phyloP scores from a whole-genome alignment of 2,888 invertebrate genomes.

The Athalia cordata region DNA sequence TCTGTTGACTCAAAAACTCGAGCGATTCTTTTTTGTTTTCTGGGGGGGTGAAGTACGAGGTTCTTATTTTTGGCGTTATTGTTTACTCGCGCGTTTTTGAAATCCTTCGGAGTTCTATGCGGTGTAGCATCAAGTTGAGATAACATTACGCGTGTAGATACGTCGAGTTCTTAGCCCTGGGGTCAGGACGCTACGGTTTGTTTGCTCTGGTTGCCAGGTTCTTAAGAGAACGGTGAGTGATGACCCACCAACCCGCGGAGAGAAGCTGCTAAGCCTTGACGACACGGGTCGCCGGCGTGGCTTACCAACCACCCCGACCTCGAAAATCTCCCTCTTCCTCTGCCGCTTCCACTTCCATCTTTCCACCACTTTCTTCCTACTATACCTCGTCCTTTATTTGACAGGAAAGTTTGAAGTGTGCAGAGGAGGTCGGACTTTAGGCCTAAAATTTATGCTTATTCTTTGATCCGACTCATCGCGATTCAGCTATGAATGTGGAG shows the following conservation, averaged over 20 bases:
- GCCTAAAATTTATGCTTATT: constrained; percentile 9
- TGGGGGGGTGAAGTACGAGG: not conserved
- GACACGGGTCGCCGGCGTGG: constrained; percentile 61
- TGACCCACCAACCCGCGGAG: constrained; percentile 60
- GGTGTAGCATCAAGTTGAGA: constrained; percentile 49
- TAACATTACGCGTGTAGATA: constrained; percentile 47
- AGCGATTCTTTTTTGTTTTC: not conserved
- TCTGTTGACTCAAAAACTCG: not conserved
- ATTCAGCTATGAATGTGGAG: not conserved
- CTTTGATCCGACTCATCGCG: not conserved
- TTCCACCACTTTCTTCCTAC: constrained; percentile 6
- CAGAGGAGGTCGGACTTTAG: not conserved
- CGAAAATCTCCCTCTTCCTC: constrained; percentile 25
- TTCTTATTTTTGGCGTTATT: constrained; percentile 38
- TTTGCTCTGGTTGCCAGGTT: constrained; percentile 52
- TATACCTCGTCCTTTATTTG: constrained; percentile 33
- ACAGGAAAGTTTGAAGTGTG: constrained; percentile 3
- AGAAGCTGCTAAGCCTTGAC: constrained; percentile 60
- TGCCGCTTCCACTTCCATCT: constrained; percentile 19
- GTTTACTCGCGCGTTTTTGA: constrained; percentile 10
- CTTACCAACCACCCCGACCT: constrained; percentile 52
- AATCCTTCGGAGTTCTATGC: constrained; percentile 38
- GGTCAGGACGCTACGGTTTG: constrained; percentile 57
- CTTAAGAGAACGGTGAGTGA: constrained; percentile 58
- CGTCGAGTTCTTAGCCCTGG: constrained; percentile 49